Conservation (phyloP, 2,113 vertebrate genomes). For the Pardalotus punctatus region DNA sequence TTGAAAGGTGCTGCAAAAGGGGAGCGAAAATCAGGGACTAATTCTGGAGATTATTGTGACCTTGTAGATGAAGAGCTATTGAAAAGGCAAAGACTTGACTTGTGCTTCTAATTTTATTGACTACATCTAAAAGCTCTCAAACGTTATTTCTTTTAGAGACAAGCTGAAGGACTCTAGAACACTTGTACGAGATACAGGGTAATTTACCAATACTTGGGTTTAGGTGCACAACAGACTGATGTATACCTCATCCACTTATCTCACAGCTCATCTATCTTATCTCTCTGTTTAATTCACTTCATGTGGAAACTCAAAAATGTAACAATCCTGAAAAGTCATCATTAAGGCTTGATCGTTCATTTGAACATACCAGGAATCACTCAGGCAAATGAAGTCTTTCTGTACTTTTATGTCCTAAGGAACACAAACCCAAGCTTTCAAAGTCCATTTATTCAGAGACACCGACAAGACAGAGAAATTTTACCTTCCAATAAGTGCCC, state of each 20-base stretch:
- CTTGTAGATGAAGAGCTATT: not conserved
- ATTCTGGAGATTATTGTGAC: not conserved
- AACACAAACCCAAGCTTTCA: not conserved
- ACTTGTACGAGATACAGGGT: rapidly evolving
- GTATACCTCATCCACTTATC: not conserved
- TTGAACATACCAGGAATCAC: not conserved
- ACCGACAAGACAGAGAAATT: not conserved
- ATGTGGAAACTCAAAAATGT: not conserved
- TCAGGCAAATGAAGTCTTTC: not conserved
- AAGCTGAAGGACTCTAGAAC: not conserved
- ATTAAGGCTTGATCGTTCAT: not conserved
- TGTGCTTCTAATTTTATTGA: not conserved
- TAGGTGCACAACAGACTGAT: not conserved
- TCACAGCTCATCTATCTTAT: not conserved
- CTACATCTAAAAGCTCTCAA: not conserved
- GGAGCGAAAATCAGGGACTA: not conserved
- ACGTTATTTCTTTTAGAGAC: not conserved
- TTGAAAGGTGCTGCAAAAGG: not conserved
- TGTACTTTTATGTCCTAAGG: not conserved
- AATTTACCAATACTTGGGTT: not conserved
- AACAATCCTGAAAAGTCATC: not conserved
- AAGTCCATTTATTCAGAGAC: not conserved
- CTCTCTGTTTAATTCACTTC: not conserved
- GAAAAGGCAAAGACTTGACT: not conserved
- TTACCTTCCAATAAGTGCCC: constrained; percentile 74